These are phyloP conservation scores for Stenichneumon culpator DNA, from an alignment of 2,888 invertebrate genomes.

Conservation along the genomic window DNA sequence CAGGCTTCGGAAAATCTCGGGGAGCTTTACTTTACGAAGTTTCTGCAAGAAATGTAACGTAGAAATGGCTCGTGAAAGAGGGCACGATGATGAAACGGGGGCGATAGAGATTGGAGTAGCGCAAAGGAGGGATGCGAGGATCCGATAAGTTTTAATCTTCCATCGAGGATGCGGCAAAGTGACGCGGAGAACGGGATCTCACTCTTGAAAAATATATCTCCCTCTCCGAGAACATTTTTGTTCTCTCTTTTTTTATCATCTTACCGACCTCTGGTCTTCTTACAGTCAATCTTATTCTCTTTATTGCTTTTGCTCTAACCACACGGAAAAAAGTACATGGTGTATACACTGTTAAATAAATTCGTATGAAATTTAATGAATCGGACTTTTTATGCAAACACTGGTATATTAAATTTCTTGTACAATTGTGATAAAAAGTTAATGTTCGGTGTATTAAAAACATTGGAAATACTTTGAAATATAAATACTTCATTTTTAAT, in stretches of 20 bases:
- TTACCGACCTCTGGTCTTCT: not conserved
- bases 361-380: no score
- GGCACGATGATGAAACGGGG: constrained; percentile 1
- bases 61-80: constrained; percentile 30
- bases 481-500: no score
- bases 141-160: constrained; percentile 73
- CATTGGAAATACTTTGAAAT: no score
- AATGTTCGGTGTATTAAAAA: no score
- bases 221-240: not conserved
- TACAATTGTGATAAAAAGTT: no score
- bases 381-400: not conserved
- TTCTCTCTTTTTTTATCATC: not conserved
- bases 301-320: not conserved
- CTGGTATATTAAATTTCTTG: no score
- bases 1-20: constrained; percentile 37
- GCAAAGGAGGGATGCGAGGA: constrained; percentile 20
- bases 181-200: constrained; percentile 29
- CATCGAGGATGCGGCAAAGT: constrained; percentile 51
- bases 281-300: constrained; percentile 27
- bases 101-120: constrained; percentile 11
- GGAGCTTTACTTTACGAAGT: constrained; percentile 42
- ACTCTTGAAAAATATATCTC: constrained; percentile 47
- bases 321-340: not conserved
- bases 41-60: constrained; percentile 47
- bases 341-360: no score